Evolutionary conservation across 2,888 invertebrate species (phyloP).

Genomic region (Cantharis flavilabris): DNA sequence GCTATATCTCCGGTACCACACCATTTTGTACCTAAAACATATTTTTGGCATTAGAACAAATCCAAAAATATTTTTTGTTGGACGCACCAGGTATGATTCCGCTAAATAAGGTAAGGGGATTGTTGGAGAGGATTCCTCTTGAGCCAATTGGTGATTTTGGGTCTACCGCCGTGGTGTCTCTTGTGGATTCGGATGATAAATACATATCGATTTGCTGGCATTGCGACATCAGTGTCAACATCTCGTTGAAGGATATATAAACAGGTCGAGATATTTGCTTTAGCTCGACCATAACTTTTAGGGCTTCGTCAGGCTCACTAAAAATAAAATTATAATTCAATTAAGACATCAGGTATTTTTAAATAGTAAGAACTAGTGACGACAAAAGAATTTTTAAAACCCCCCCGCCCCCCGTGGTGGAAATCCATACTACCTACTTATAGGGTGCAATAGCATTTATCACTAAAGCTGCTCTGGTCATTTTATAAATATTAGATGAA

Average conservation of each 20-base stretch:
- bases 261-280: conserved; percentile 66
- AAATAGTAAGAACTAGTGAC: not conserved
- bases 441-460: not conserved
- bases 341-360: not conserved
- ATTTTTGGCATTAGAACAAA: conserved; percentile 1
- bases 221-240: conserved; percentile 79
- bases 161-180: not conserved
- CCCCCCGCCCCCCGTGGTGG: not conserved
- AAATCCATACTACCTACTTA: not conserved
- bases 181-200: not conserved
- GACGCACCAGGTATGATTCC: conserved; percentile 79
- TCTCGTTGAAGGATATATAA: conserved; percentile 71
- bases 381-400: not conserved
- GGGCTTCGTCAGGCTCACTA: conserved; percentile 74
- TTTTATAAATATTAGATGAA: not conserved
- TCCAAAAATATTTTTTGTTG: not conserved
- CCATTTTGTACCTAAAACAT: conserved; percentile 81
- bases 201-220: conserved; percentile 68
- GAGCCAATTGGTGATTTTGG: conserved; percentile 17
- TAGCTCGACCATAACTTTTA: conserved; percentile 66
- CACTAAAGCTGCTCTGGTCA: not conserved
- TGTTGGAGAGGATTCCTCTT: conserved; percentile 61
- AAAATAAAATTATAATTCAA: conserved; percentile 41
- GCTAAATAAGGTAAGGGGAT: conserved; percentile 72
- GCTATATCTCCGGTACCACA: conserved; percentile 92